A percentile compares a stretch with the other conserved stretches of the same genome.
These are phyloP conservation scores for Tetraneura akinire DNA, from an alignment of 1,140 invertebrate genomes.

Conservation along the genomic window DNA sequence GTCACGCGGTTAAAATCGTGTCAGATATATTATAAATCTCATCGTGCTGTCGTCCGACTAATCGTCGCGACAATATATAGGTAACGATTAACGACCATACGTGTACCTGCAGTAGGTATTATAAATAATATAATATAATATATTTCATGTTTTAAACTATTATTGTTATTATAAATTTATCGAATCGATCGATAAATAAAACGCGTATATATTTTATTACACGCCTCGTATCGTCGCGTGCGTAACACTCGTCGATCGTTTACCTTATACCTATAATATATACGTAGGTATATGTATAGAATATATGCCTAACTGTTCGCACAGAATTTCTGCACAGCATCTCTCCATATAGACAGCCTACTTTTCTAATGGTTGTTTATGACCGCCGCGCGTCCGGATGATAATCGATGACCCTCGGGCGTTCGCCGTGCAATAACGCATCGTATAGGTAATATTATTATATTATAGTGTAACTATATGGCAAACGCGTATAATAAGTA, in stretches of 20 bases:
- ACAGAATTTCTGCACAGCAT: neutral
- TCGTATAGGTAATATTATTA: neutral
- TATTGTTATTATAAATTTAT: neutral
- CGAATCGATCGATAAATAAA: conserved; percentile 23
- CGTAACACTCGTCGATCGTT: neutral
- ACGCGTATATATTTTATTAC: neutral
- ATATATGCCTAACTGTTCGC: too few species aligned
- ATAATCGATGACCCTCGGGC: conserved; percentile 25
- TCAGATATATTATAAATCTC: conserved; percentile 4
- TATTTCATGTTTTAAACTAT: too few species aligned
- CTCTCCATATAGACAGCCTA: neutral
- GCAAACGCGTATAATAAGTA: too few species aligned
- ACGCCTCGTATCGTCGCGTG: neutral
- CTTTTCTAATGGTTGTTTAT: conserved; percentile 39
- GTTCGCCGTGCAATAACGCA: conserved; percentile 13
- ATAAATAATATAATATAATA: too few species aligned
- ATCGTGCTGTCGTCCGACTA: conserved; percentile 28
- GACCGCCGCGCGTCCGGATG: conserved; percentile 21
- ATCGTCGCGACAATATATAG: conserved; percentile 26
- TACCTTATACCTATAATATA: neutral
- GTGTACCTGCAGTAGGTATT: too few species aligned
- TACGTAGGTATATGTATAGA: neutral
- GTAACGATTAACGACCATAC: too few species aligned
- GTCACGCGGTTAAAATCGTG: neutral
- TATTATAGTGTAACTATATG: too few species aligned